Evolutionary conservation across 2,888 invertebrate species (phyloP).

Genomic region (Julus scanicus): DNA sequence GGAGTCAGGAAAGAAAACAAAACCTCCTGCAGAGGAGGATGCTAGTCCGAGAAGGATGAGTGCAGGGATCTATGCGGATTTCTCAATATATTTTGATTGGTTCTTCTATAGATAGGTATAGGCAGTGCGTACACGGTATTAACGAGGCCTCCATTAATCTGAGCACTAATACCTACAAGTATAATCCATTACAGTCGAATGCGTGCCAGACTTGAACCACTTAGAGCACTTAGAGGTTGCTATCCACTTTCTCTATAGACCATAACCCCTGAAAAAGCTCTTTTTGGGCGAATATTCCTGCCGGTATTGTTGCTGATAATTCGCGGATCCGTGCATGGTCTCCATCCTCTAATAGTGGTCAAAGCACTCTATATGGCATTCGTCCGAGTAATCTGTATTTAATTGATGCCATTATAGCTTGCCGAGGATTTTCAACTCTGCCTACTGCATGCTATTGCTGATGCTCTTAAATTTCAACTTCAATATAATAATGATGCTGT

Average conservation of each 20-base stretch:
- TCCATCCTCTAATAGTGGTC: conserved; percentile 38
- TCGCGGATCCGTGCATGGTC: conserved; percentile 42
- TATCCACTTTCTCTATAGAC: conserved; percentile 42
- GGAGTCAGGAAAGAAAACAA: conserved; percentile 51
- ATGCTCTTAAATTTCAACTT: conserved; percentile 21
- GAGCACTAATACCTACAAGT: conserved; percentile 54
- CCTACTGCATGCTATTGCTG: neutral
- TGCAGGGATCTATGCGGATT: conserved; percentile 29
- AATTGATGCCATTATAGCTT: conserved; percentile 35
- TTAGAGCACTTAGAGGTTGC: conserved; percentile 42
- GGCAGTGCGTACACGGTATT: conserved; percentile 42
- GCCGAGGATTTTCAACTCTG: conserved; percentile 23
- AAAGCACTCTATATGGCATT: conserved; percentile 42
- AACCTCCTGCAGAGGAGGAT: conserved; percentile 1
- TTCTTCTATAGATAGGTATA: conserved; percentile 34
- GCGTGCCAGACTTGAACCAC: conserved; percentile 46
- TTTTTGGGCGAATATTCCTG: conserved; percentile 42
- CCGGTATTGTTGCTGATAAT: conserved; percentile 39
- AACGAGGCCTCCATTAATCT: conserved; percentile 46
- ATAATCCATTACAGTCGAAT: conserved; percentile 54
- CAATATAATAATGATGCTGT: conserved; percentile 8
- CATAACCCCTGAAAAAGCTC: conserved; percentile 39
- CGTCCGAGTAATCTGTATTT: conserved; percentile 42
- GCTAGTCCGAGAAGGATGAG: conserved; percentile 47
- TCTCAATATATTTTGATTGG: conserved; percentile 42